These are phyloP conservation scores for Varecia variegata DNA, from an alignment of 2,797 vertebrate species.

Conservation along the genomic window DNA sequence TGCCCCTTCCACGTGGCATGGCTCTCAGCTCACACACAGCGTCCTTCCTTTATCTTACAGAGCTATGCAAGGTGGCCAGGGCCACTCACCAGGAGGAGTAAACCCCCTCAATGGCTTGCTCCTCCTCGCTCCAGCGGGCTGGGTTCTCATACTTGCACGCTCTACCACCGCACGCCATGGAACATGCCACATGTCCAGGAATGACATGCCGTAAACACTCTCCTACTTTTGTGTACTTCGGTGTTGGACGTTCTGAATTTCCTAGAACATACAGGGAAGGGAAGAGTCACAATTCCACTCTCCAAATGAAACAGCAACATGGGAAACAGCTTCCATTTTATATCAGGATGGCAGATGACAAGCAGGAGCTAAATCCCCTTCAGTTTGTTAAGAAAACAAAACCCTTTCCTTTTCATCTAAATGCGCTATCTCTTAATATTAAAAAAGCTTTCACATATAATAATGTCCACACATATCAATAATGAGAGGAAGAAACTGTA, in stretches of 20 bases:
- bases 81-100: conserved; percentile 95
- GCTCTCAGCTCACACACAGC: not conserved
- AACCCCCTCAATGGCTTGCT: conserved; percentile 94
- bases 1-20: not conserved
- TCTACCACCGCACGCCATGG: conserved; percentile 95
- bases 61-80: not conserved
- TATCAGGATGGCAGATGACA: not conserved
- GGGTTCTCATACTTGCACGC: conserved; percentile 99
- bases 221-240: conserved; percentile 97
- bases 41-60: not conserved
- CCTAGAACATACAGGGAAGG: conserved; percentile 80
- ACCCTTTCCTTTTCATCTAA: not conserved
- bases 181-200: conserved; percentile 96
- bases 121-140: conserved; percentile 93
- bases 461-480: not conserved
- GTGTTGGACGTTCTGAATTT: conserved; percentile 89
- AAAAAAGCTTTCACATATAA: not conserved
- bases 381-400: not conserved
- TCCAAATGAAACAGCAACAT: not conserved
- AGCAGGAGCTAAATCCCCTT: not conserved
- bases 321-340: conserved; percentile 20
- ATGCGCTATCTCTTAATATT: not conserved
- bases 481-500: not conserved
- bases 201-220: conserved; percentile 96
- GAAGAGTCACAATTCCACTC: conserved; percentile 19